phyloP scores from a whole-genome alignment of 2,888 invertebrate genomes.

The Thereva nobilitata region DNA sequence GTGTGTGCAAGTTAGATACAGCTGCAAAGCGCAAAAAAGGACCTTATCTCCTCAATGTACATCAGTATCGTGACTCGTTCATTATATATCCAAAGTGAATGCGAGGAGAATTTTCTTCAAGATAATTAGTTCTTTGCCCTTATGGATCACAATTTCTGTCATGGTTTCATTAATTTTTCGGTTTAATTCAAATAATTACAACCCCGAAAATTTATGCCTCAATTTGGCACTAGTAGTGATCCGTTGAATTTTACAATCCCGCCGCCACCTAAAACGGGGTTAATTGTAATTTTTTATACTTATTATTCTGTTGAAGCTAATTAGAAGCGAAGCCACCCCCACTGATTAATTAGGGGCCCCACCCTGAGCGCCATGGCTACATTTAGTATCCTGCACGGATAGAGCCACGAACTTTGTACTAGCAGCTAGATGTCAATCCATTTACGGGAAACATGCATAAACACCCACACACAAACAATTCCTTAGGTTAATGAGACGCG shows the following conservation, averaged over 20 bases:
- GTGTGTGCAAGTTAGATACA: no score
- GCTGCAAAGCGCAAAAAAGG: no score
- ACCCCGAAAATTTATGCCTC: background rate
- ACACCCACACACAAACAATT: background rate
- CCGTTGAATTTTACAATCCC: background rate
- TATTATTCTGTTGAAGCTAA: slow-evolving; percentile 24
- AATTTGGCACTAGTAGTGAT: background rate
- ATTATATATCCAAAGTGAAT: no score
- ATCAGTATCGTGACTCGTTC: no score
- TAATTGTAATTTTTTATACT: slow-evolving; percentile 11
- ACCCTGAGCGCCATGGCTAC: slow-evolving; percentile 2
- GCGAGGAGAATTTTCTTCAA: no score
- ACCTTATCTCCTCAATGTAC: no score
- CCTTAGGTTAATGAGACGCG: no score
- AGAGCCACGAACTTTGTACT: no score
- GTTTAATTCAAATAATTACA: slow-evolving; percentile 3
- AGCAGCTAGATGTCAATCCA: background rate
- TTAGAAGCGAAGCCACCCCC: slow-evolving; percentile 4
- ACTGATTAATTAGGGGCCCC: slow-evolving; percentile 20
- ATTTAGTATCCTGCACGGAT: background rate
- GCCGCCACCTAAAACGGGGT: background rate
- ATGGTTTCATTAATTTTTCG: no score
- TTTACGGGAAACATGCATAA: slow-evolving; percentile 9
- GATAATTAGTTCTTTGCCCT: no score
- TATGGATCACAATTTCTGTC: no score